Evolutionary conservation across 2,888 invertebrate species (phyloP), one percentile per base, ranked within the genome.

Genomic region (Callyntrura guangdongensis): DNA sequence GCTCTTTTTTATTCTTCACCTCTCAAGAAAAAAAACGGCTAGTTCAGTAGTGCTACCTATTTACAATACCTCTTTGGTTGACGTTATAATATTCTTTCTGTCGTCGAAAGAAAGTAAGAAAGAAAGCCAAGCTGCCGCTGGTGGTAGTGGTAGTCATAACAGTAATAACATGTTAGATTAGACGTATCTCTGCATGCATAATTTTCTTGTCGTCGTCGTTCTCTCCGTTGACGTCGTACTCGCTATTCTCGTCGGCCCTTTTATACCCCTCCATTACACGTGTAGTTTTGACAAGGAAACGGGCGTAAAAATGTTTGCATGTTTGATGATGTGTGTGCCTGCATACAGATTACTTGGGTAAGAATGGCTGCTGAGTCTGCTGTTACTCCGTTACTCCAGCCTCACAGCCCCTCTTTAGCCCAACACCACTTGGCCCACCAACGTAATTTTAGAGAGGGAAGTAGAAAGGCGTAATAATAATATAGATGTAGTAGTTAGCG

Each of bases 271-370:
- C 27, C n/a, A 47, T 74, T 53, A 53, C 77, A 77, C 77, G 77
- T 77, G 77, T 53, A 77, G 20, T 77, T 77, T 77, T 77, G 77
- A 77, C 77, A 77, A 27, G 36, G 25, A 77, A 77, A 53, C 22
- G 25, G 53, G n/a, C 14, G 69, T 14, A 77, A 77, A 69, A 69
- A 47, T 77, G 77, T 77, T 77, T 77, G 77, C 77, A 27, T 77
- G 53, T 77, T 12, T 53, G 49, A 74, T 77, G 77, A 74, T 49
- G 72, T 22, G 64, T 64, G 12, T 36, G 36, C 36, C 36, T 36
- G 36, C 36, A 36, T 36, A 36, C 17, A 36, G 36, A 59, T 59
- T 59, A 59, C 59, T 17, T 59, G 59, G 59, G 17, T 5, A 59
- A 59, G 59, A 59, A 59, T n/a, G 8, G 6, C 36, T 36, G 36